Evolutionary conservation across 2,797 vertebrate genomes (phyloP).

Genomic region (Acrocephalus scirpaceus): DNA sequence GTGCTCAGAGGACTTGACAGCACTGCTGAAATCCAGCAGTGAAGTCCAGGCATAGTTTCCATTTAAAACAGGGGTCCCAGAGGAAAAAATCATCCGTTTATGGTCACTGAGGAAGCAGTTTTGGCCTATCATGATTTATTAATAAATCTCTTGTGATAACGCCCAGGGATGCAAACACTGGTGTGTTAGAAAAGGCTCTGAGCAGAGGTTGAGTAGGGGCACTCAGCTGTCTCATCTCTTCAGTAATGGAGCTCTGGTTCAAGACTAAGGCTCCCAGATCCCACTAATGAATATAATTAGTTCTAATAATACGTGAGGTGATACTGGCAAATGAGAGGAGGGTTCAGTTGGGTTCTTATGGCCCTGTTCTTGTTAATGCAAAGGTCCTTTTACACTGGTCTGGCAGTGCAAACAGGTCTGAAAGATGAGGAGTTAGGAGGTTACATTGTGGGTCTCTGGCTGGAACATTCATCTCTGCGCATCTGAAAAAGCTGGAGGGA

Average conservation of each 20-base stretch:
- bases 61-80: background rate
- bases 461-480: background rate
- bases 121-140: background rate
- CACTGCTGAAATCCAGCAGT: background rate
- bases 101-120: background rate
- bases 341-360: background rate
- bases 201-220: background rate
- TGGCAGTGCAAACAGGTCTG: background rate
- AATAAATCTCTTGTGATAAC: background rate
- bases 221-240: background rate
- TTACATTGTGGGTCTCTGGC: background rate
- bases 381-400: background rate
- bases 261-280: background rate
- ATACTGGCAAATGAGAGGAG: background rate
- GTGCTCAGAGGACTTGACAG: background rate
- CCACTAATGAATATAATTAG: slow-evolving; percentile 33
- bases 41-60: background rate
- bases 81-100: background rate
- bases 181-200: background rate
- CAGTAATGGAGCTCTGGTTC: background rate
- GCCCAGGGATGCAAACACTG: background rate
- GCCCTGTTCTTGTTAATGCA: background rate
- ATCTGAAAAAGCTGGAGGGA: background rate
- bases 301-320: slow-evolving; percentile 40
- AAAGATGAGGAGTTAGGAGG: background rate